A percentile compares a stretch with the other conserved stretches of the same genome.
These are phyloP conservation scores for Incurvaria masculella DNA, from an alignment of 2,888 invertebrate species.

Conservation along the genomic window DNA sequence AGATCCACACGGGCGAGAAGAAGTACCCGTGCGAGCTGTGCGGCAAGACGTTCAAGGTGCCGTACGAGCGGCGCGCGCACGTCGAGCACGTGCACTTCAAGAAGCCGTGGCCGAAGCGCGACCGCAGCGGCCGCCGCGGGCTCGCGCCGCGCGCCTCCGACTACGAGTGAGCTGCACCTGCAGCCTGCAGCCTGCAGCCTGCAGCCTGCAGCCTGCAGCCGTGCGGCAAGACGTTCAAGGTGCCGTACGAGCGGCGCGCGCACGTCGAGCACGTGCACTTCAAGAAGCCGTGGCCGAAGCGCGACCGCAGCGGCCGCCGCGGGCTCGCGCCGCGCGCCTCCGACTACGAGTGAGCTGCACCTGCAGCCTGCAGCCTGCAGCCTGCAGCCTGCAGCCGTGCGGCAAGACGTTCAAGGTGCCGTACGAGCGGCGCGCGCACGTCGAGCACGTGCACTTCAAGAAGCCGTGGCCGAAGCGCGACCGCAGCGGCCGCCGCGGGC, in stretches of 20 bases:
- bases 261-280: constrained; percentile 34
- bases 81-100: constrained; percentile 22
- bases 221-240: neutral
- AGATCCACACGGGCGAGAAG: constrained; percentile 3
- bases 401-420: constrained; percentile 40
- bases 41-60: neutral
- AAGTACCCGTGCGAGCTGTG: constrained; percentile 9
- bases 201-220: neutral
- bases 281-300: constrained; percentile 46
- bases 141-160: constrained; percentile 33
- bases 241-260: constrained; percentile 1
- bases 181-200: neutral
- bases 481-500: constrained; percentile 10
- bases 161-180: constrained; percentile 2
- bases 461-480: constrained; percentile 44
- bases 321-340: constrained; percentile 14
- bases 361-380: neutral
- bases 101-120: constrained; percentile 32
- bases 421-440: constrained; percentile 39
- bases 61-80: constrained; percentile 5
- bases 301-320: constrained; percentile 20
- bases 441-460: constrained; percentile 43
- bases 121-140: constrained; percentile 29
- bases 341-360: constrained; percentile 18
- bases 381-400: constrained; percentile 21